Percentiles rank a stretch among this genome's conserved stretches.
phyloP scores from a whole-genome alignment of 2,797 vertebrate species.

The Dryobates pubescens region DNA sequence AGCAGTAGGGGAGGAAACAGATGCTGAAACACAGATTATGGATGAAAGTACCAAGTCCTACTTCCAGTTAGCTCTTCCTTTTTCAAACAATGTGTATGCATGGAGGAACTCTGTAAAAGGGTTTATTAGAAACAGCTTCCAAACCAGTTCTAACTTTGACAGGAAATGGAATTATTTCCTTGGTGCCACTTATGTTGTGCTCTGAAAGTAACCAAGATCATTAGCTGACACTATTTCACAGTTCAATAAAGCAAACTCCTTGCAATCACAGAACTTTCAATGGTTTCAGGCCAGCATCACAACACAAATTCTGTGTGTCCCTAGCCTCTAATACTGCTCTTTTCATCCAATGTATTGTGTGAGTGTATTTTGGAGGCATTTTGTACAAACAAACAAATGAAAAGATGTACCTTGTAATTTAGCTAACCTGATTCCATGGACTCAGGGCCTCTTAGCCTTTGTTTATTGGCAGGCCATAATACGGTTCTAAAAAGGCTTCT shows the following conservation, averaged over 20 bases:
- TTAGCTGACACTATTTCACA: neutral
- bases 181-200: neutral
- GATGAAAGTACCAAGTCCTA: neutral
- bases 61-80: neutral
- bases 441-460: neutral
- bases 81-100: neutral
- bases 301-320: neutral
- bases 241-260: neutral
- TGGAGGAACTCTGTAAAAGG: neutral
- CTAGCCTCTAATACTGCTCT: neutral
- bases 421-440: neutral
- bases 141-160: neutral
- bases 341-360: neutral
- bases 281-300: neutral
- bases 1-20: neutral
- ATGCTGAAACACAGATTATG: neutral
- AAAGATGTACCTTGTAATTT: neutral
- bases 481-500: neutral
- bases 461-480: rapidly evolving
- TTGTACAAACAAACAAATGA: too few relatives aligned
- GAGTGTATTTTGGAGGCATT: too few relatives aligned
- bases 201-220: neutral
- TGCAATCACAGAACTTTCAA: neutral
- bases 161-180: neutral
- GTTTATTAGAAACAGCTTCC: neutral